Base-by-base conservation (phyloP, 1,140 invertebrate species). In the Pomacea maculata region DNA sequence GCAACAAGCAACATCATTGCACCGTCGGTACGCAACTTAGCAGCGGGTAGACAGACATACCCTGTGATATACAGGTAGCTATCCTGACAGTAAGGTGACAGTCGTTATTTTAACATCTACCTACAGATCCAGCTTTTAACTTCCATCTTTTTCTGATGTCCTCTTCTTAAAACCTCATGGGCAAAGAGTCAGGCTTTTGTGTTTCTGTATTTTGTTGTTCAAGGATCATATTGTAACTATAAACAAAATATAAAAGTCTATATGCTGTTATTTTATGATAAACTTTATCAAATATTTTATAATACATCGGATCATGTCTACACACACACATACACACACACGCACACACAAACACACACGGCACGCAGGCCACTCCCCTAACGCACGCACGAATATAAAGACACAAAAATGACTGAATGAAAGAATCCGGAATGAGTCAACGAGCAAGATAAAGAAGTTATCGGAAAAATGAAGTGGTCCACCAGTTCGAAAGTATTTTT, bases 331-430 rank as follows among this genome's bases (percentile, higher is more conserved):
- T 19, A 25, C 74, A 75, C 54, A 25, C 74, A 75, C 54, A 25
- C 54, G 57, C 52, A 25, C 74, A 75, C 74, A 25, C 74, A 75
- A 5, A 15, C 74, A 75, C 74, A 75, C 74, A 61, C 74, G 25
- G 57, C 55, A 21, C 74, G 25, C 74, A 25, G 54, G 57, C 52
- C n/a, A 25, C 25, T 54, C 19, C 29, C 45, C 71, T 21, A 54
- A 75, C 54, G 19, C 74, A 75, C 74, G 7, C 52, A 75, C 7
- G n/a, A 7, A 65, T 19, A 65, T n/a, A 7, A 17, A 17, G 2
- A 19, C 64, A 65, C 64, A 65, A 7, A 65, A n/a, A 4, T 65
- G 17, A 65, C 64, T 65, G 64, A 65, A 74, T 19, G 55, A 19
- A 74, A 2, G 21, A 54, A 54, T 21, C 45, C 17, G 45, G 72